Evolutionary conservation across 2,113 vertebrate species (phyloP).

Genomic region (Mustela lutreola): DNA sequence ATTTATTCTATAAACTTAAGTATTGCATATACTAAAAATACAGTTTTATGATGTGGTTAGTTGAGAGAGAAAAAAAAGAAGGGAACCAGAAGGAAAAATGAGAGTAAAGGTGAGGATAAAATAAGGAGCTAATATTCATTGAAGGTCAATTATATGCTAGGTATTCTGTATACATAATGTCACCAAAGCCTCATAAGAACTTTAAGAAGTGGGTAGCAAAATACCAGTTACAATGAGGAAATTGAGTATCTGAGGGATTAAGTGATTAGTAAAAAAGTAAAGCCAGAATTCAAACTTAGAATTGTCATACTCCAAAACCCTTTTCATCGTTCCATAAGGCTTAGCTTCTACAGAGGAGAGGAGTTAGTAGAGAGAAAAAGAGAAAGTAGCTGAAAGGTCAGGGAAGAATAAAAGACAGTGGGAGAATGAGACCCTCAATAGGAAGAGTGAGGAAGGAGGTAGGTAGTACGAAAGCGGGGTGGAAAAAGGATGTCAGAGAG

Average conservation of each 20-base stretch:
- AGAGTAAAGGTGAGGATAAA: background rate
- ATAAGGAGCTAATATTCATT: background rate
- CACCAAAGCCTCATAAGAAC: background rate
- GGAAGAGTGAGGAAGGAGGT: background rate
- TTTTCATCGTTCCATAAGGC: background rate
- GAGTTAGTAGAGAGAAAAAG: background rate
- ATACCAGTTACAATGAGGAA: background rate
- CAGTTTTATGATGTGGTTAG: background rate
- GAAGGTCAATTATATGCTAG: background rate
- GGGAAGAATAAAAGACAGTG: background rate
- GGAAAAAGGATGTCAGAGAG: background rate
- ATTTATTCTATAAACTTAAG: constrained; percentile 37
- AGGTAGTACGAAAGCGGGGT: background rate
- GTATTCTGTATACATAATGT: constrained; percentile 4
- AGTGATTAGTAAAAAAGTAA: background rate
- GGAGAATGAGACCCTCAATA: background rate
- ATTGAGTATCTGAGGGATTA: background rate
- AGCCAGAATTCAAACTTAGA: background rate
- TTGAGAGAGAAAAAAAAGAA: background rate
- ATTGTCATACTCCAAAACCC: background rate
- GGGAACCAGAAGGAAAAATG: background rate
- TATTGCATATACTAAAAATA: background rate
- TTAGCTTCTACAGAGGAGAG: background rate
- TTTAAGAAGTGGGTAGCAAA: background rate
- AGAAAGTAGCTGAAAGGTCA: background rate